Evolutionary conservation across 2,797 vertebrate genomes (phyloP).

Genomic region (Crenichthys baileyi): DNA sequence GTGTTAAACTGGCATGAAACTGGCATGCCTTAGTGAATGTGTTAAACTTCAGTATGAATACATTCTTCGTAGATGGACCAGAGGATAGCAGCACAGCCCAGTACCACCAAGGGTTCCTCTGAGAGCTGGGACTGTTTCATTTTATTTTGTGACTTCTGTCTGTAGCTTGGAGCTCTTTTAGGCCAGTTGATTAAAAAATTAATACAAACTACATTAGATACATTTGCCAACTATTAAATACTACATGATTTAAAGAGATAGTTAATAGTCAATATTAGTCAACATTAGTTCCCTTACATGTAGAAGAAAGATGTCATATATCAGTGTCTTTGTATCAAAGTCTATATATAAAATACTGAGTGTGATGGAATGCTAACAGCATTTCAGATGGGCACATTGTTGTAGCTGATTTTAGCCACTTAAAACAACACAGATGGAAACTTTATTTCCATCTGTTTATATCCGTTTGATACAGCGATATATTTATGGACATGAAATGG

Average conservation of each 20-base stretch:
- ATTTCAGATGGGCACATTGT: background rate
- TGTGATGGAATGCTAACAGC: background rate
- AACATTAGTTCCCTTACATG: too few relatives aligned
- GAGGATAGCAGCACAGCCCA: background rate
- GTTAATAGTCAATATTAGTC: too few relatives aligned
- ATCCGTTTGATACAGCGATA: too few relatives aligned
- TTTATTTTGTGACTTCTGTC: background rate
- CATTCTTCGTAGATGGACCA: background rate
- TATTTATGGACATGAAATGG: too few relatives aligned
- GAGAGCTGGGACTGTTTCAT: background rate
- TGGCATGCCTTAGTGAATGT: background rate
- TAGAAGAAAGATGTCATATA: too few relatives aligned
- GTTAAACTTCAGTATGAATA: background rate
- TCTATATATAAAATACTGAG: background rate
- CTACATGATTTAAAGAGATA: background rate
- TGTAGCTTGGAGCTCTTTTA: background rate
- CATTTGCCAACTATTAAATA: background rate
- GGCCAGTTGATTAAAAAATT: background rate
- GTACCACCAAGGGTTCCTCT: background rate
- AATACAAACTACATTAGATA: background rate
- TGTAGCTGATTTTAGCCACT: background rate
- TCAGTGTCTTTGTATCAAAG: too few relatives aligned
- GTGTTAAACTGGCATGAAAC: background rate
- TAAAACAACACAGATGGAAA: too few relatives aligned
- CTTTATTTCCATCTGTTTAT: too few relatives aligned